Evolutionary conservation across 2,113 vertebrate genomes (phyloP), one percentile per base, ranked within the genome.

Genomic region (Chelonoidis abingdonii): DNA sequence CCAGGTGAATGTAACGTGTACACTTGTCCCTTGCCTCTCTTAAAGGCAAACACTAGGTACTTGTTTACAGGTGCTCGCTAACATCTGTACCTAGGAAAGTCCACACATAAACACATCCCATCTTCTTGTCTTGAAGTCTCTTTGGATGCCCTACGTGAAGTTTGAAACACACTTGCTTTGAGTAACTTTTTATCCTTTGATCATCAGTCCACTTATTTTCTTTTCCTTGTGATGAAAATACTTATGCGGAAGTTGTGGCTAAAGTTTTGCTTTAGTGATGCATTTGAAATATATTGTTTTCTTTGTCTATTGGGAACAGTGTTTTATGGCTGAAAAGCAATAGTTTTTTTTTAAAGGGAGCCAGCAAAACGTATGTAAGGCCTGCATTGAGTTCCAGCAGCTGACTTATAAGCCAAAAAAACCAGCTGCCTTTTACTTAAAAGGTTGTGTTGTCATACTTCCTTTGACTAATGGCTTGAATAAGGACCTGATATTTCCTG

Each of bases 341-440:
- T 82, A 7, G 50, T 88, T 89, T 59, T 88, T 76, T 97, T 96
- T 79, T 54, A 80, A 62, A 90, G 92, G 80, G 79, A 94, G 95
- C 92, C 93, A 97, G 79, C 84, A 97, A 97, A 95, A 95, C 92
- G 86, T 95, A 97, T 96, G 57, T 94, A 92, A 98, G 80, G 52
- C 97, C 97, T 96, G 88, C 80, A 11, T 76, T 97, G 94, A 94
- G 59, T 94, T 97, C 94, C 87, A 96, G 89, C 86, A 94, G 92
- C 83, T 85, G 65, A 87, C 31, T n/a, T 89, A 86, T 29, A 90
- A 95, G 96, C 97, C 98, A 98, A 94, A 97, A 96, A 83, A 57
- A 97, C 92, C 97, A 98, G 95, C 97, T 98, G 97, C 83, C 52
- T 97, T 93, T 89, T 59, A 83, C 97, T 96, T 94, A 50, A 88